Evolutionary conservation across 2,888 invertebrate genomes (phyloP), one percentile per base, ranked within the genome.

Genomic region (Heteromyza rotundicornis): DNA sequence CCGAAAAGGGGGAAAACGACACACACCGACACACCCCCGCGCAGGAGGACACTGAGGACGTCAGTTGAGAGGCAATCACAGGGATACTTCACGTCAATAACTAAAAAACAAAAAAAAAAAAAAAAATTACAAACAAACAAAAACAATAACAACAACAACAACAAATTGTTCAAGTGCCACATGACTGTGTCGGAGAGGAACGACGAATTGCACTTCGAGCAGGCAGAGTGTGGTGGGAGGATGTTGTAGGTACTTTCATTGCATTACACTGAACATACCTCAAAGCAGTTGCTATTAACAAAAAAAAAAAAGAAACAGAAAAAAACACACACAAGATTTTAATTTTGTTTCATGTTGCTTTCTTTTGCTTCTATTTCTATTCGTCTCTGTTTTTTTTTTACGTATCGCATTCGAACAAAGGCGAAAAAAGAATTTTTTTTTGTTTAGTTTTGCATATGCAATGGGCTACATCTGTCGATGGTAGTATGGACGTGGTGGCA

Each of bases 41-140:
- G 32, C 32, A 12, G 32, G 32, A 40, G n/a, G n/a, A n/a, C 40
- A n/a, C 10, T 17, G 36, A n/a, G 16, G 3, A 51, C 22, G 50
- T 51, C 20, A 56, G 16, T 52, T 49, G 36, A 27, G 65, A 71
- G 70, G 73, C 73, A 74, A 72, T 74, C 72, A 74, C 69, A 67
- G 68, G 75, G 73, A 72, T 71, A 74, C 67, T 70, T 66, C 66
- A 69, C 73, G 71, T 72, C 73, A 74, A 73, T 73, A 72, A 74
- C 70, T 75, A 72, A 74, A 72, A 47, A 19, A 20, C 2, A 47
- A 40, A 40, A 40, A n/a, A n/a, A n/a, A n/a, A n/a, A n/a, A n/a
- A n/a, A n/a, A n/a, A n/a, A n/a, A n/a, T n/a, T n/a, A n/a, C n/a
- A n/a, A n/a, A n/a, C n/a, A n/a, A n/a, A n/a, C n/a, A n/a, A n/a